Evolutionary conservation across 2,113 vertebrate genomes (phyloP).

Genomic region (Centropus bengalensis): DNA sequence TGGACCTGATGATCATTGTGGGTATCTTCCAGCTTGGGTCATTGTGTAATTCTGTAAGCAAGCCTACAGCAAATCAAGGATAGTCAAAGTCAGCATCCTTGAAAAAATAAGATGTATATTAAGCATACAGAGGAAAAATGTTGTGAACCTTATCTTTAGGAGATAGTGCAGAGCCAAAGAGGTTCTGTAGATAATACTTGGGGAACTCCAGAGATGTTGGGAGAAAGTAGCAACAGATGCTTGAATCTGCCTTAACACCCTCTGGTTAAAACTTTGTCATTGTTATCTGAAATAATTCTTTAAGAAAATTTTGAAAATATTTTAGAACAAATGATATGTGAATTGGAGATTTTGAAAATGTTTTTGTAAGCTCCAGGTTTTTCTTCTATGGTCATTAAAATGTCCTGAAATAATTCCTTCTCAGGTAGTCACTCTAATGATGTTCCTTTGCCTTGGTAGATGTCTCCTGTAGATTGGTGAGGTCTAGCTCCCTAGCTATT

Average conservation of each 20-base stretch:
- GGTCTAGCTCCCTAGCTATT: not conserved
- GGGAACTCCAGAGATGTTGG: not conserved
- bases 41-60: not conserved
- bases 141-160: not conserved
- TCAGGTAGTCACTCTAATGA: not conserved
- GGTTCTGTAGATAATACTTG: not conserved
- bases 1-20: too few relatives aligned
- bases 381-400: not conserved
- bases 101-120: not conserved
- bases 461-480: not conserved
- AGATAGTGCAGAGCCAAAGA: not conserved
- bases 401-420: not conserved
- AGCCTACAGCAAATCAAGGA: not conserved
- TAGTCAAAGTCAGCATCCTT: not conserved
- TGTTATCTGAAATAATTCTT: not conserved
- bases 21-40: too few relatives aligned
- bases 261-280: not conserved
- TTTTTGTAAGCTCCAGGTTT: not conserved
- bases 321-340: not conserved
- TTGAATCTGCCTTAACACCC: not conserved
- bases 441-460: not conserved
- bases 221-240: not conserved
- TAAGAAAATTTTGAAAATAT: not conserved
- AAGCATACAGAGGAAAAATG: not conserved
- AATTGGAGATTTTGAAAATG: not conserved